These are phyloP conservation scores for Myotis planiceps DNA, from an alignment of 2,797 vertebrate species.

Conservation along the genomic window DNA sequence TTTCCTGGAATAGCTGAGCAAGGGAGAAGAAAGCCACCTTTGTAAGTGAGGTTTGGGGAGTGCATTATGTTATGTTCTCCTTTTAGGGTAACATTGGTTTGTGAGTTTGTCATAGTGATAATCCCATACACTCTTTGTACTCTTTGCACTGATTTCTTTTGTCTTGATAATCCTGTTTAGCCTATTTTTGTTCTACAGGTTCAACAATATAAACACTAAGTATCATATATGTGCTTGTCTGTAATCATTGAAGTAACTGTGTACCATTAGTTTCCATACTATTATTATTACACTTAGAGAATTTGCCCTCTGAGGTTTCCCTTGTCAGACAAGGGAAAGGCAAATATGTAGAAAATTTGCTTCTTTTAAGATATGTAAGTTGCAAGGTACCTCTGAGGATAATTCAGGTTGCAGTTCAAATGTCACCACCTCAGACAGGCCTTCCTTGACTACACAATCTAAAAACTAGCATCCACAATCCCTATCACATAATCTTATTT, in stretches of 20 bases:
- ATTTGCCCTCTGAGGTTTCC: background rate
- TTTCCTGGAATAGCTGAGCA: background rate
- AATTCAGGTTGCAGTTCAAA: background rate
- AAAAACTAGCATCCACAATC: background rate
- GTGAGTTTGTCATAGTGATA: background rate
- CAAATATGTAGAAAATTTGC: background rate
- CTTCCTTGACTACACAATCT: background rate
- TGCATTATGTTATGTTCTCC: background rate
- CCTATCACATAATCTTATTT: background rate
- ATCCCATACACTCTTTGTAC: background rate
- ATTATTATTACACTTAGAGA: background rate
- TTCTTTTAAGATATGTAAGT: slow-evolving; percentile 3
- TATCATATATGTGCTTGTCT: background rate
- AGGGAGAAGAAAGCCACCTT: background rate
- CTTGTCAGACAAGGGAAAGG: background rate
- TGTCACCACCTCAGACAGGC: background rate
- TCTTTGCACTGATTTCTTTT: slow-evolving; percentile 11
- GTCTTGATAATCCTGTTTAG: background rate
- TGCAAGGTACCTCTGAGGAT: background rate
- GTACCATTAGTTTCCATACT: background rate
- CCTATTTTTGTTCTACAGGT: background rate
- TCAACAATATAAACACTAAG: background rate
- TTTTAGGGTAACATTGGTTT: background rate
- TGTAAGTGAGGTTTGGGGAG: background rate
- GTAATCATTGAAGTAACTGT: background rate